Percentiles rank a stretch among this genome's conserved stretches.
phyloP scores from a whole-genome alignment of 2,113 vertebrate species.

The Otus sunia region DNA sequence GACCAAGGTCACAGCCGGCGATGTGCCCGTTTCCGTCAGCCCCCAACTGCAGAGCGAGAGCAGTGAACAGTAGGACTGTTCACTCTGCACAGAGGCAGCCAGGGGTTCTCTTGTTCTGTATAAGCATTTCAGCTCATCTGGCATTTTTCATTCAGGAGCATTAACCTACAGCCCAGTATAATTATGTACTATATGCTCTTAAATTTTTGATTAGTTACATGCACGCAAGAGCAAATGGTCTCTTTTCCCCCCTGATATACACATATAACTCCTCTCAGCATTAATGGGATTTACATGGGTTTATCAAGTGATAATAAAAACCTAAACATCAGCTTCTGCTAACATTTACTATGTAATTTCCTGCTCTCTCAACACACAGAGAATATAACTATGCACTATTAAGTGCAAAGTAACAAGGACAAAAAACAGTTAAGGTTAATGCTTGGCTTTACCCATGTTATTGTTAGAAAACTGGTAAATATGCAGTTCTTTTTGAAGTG shows the following conservation, averaged over 20 bases:
- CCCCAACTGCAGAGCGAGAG: rapidly evolving
- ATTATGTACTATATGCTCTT: constrained; percentile 7
- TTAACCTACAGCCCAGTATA: constrained; percentile 24
- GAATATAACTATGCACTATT: not conserved
- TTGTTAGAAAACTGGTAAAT: not conserved
- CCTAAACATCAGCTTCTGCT: not conserved
- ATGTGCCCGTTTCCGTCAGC: not conserved
- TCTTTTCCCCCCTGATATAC: not conserved
- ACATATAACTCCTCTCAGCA: not conserved
- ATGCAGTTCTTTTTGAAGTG: rapidly evolving
- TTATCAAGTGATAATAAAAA: constrained; percentile 52
- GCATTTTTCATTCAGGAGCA: not conserved
- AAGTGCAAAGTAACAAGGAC: not conserved
- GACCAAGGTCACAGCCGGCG: not conserved
- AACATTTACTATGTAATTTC: not conserved
- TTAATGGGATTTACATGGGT: constrained; percentile 25
- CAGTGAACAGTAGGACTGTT: not conserved
- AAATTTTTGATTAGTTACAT: constrained; percentile 47
- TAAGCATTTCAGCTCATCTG: not conserved
- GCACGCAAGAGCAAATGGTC: not conserved
- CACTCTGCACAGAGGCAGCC: not conserved
- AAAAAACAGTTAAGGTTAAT: not conserved
- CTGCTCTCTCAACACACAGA: not conserved
- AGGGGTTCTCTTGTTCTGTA: not conserved
- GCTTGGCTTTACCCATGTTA: not conserved